Percentiles rank a stretch among this genome's conserved stretches.
Evolutionary conservation across 1,140 invertebrate genomes (phyloP).

Genomic region (Scaptodrosophila lebanonensis): DNA sequence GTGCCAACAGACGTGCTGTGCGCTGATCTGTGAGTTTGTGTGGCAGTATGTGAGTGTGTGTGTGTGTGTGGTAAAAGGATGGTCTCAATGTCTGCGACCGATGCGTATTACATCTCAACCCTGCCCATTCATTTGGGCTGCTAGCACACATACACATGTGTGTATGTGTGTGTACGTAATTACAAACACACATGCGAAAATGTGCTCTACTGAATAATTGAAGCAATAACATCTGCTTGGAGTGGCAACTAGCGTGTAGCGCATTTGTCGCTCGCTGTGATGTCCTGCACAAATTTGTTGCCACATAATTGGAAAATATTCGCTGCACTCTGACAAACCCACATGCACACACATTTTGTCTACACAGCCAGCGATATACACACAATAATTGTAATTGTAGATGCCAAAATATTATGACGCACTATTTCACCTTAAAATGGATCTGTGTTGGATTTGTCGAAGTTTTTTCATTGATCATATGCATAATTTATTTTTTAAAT

Average conservation of each 20-base stretch:
- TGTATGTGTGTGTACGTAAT: slow-evolving; percentile 1
- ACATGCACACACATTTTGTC: slow-evolving; percentile 34
- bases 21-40: background rate
- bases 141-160: slow-evolving; percentile 33
- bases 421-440: too few relatives aligned
- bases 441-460: too few relatives aligned
- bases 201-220: slow-evolving; percentile 61
- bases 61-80: background rate
- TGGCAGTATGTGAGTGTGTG: slow-evolving; percentile 3
- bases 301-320: slow-evolving; percentile 55
- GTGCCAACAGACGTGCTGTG: too few relatives aligned
- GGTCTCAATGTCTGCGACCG: slow-evolving; percentile 27
- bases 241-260: slow-evolving; percentile 21
- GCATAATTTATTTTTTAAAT: too few relatives aligned
- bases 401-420: too few relatives aligned
- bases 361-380: slow-evolving; percentile 12
- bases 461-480: too few relatives aligned
- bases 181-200: slow-evolving; percentile 14
- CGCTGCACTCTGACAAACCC: slow-evolving; percentile 27
- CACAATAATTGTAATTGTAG: too few relatives aligned
- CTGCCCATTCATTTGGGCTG: slow-evolving; percentile 55
- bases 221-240: slow-evolving; percentile 32
- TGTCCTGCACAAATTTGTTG: slow-evolving; percentile 14
- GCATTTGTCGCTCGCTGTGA: slow-evolving; percentile 8
- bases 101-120: slow-evolving; percentile 53